Evolutionary conservation across 2,797 vertebrate genomes (phyloP).

Genomic region (Poecilia velifera): DNA sequence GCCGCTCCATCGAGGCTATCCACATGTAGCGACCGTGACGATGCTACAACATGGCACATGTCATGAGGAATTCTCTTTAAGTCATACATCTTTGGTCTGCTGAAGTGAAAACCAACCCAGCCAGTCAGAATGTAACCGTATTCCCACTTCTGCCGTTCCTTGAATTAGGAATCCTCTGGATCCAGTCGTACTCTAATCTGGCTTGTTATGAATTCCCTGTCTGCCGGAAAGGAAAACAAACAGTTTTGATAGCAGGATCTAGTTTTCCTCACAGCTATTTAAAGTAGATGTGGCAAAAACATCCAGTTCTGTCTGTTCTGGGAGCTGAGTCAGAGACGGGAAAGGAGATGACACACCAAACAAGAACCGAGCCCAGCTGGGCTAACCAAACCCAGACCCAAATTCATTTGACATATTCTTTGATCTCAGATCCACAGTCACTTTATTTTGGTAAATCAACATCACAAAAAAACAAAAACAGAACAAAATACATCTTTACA

Average conservation of each 20-base stretch:
- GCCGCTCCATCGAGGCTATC: neutral
- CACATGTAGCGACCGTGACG: neutral
- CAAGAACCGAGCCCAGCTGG: neutral
- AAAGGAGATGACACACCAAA: neutral
- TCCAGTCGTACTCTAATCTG: neutral
- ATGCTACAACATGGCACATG: neutral
- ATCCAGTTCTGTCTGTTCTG: neutral
- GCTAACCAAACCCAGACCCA: neutral
- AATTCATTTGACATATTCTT: neutral
- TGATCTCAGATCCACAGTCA: no score
- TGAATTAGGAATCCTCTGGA: neutral
- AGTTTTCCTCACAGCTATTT: neutral
- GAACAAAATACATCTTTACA: no score
- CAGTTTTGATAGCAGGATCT: neutral
- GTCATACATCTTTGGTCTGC: neutral
- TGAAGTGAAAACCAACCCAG: neutral
- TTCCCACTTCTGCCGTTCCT: neutral
- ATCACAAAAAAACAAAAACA: no score
- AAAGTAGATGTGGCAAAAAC: neutral
- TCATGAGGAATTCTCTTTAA: neutral
- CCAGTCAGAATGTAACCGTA: neutral
- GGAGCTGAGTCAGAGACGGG: neutral
- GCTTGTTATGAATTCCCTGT: neutral
- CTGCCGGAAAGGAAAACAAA: neutral
- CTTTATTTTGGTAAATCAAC: no score